These are phyloP conservation scores for Myanophis thanlyinensis DNA, from an alignment of 2,113 vertebrate species.

Conservation along the genomic window DNA sequence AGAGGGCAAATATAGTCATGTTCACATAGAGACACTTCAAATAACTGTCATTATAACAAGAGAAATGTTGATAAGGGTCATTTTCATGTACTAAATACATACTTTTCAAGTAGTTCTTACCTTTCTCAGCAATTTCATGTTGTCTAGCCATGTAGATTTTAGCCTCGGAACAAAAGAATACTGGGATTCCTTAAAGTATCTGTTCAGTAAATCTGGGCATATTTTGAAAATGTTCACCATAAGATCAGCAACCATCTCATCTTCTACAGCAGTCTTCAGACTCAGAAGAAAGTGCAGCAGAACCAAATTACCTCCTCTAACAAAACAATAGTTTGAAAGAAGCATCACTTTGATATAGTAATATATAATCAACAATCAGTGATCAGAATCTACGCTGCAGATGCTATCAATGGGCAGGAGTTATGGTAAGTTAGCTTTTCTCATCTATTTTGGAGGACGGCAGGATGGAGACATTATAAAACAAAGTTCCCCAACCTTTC, in stretches of 20 bases:
- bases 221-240: conserved; percentile 82
- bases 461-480: neutral
- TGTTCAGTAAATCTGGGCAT: conserved; percentile 85
- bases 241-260: conserved; percentile 85
- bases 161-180: conserved; percentile 85
- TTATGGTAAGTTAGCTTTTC: neutral
- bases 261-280: conserved; percentile 84
- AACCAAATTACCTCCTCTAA: conserved; percentile 88
- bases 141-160: conserved; percentile 86
- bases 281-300: conserved; percentile 88
- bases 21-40: neutral
- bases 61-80: neutral
- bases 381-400: neutral
- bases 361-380: neutral
- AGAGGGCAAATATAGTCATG: neutral
- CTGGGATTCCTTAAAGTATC: conserved; percentile 88
- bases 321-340: neutral
- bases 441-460: neutral
- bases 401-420: neutral
- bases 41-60: neutral
- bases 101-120: conserved; percentile 57
- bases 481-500: too few species aligned
- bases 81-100: neutral
- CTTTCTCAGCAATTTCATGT: conserved; percentile 87
- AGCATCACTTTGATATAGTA: neutral